Base-by-base conservation (phyloP, 92 coral and sea anemone genomes). In the Pocillopora grandis region DNA sequence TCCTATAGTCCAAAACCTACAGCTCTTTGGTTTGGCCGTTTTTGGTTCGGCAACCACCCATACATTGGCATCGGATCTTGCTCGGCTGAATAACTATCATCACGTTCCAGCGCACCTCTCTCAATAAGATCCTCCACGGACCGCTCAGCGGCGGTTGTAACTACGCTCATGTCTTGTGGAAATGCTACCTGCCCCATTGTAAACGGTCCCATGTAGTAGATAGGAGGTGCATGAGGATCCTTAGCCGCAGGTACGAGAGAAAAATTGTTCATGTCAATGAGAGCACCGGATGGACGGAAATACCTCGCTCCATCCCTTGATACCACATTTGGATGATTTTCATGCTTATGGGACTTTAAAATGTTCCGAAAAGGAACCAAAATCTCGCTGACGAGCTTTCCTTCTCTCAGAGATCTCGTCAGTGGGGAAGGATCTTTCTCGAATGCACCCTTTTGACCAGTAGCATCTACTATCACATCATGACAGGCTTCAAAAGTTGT, bases 181-280 rank as follows among this genome's bases (percentile, higher is more conserved):
- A 78, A 85, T 59, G 83, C 88, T 61, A 78, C 42, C 42, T 78
- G 88, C 19, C 88, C 84, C 35, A 59, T 27, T 17, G 84, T 69
- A 35, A 66, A 68, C 12, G 88, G 88, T 16, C 88, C 88, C 88
- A 85, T 85, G 84, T 85, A 85, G n/a, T 85, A 85, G 69, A 85
- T 78, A 58, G 88, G 84, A 4, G 52, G 52, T 42, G 88, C 18
- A 11, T 33, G n/a, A 23, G 77, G 67, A 66, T 20, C 52, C 13
- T 68, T 27, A 17, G 72, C 14, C 8, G 68, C 83, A 16, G 77
- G 52, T 20, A 85, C 84, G 36, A 85, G 64, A 18, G 88, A 85
- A 63, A 75, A 85, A 70, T 85, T 85, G 58, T 68, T 70, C 23
- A 85, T 67, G 35, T 85, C 78, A 12, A 85, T 85, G 42, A 85